These are phyloP conservation scores for Patiria pectinifera DNA, from an alignment of 53 echinoderm and acorn worm genomes.

Conservation along the genomic window DNA sequence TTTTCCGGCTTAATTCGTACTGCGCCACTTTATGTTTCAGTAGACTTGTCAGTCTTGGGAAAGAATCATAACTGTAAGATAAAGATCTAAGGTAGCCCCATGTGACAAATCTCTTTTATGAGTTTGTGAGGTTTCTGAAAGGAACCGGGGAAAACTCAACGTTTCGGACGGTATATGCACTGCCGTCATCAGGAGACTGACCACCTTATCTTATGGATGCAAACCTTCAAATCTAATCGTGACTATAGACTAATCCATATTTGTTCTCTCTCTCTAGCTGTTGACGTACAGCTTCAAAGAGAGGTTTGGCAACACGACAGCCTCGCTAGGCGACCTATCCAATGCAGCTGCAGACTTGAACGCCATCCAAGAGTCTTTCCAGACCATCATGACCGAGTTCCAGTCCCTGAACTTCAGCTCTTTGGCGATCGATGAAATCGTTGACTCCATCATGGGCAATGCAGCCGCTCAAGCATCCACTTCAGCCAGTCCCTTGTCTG, in stretches of 20 bases:
- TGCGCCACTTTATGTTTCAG: no score
- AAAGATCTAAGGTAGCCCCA: no score
- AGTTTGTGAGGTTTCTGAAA: no score
- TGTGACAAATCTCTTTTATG: no score
- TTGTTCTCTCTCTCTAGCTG: background rate
- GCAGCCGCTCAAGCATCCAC: background rate
- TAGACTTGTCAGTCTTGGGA: no score
- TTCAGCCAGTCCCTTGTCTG: background rate
- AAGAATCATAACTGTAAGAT: no score
- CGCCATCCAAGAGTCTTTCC: conserved; percentile 16
- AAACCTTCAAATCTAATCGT: no score
- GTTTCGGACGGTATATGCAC: no score
- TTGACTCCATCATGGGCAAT: conserved; percentile 14
- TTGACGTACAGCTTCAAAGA: conserved; percentile 26
- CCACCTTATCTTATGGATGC: no score
- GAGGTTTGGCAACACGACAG: conserved; percentile 24
- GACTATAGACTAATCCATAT: background rate
- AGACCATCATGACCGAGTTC: background rate
- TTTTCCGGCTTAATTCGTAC: no score
- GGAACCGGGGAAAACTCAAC: no score
- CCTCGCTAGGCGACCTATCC: conserved; percentile 13
- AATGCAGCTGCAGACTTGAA: conserved; percentile 19
- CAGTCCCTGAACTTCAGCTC: background rate
- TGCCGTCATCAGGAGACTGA: no score
- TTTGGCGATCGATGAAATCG: background rate